Evolutionary conservation across 2,888 invertebrate species (phyloP).

Genomic region (Andrena praecox): DNA sequence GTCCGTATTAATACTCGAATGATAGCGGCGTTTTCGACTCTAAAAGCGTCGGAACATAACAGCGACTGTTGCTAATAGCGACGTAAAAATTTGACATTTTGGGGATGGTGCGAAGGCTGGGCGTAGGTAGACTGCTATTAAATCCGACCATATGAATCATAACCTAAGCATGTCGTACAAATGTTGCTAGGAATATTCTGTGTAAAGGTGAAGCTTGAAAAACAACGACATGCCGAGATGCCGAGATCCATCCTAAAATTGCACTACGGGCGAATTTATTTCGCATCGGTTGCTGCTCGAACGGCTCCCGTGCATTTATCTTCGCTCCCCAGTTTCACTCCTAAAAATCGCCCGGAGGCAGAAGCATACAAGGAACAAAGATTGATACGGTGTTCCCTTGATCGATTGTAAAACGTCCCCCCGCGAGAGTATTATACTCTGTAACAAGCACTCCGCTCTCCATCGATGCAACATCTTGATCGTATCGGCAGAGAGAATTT

Average conservation of each 20-base stretch:
- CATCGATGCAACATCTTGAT: slow-evolving; percentile 26
- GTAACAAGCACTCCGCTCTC: slow-evolving; percentile 19
- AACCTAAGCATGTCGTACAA: too few species aligned
- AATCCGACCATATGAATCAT: too few species aligned
- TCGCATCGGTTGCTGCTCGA: background rate
- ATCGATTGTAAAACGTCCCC: slow-evolving; percentile 28
- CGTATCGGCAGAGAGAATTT: background rate
- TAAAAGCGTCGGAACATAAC: background rate
- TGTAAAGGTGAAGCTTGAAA: background rate
- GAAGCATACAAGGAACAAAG: background rate
- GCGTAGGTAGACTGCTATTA: too few species aligned
- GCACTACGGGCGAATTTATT: background rate
- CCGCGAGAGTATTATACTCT: background rate
- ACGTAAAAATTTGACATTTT: background rate
- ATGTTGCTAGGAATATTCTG: too few species aligned
- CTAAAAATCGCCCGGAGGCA: background rate
- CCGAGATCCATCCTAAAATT: background rate
- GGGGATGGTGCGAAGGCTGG: too few species aligned
- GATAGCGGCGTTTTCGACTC: background rate
- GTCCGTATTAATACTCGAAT: background rate
- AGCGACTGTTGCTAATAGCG: background rate
- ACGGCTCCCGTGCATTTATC: background rate
- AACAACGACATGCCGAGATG: background rate
- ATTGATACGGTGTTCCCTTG: slow-evolving; percentile 30
- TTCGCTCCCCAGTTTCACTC: background rate